Percentiles rank a stretch among this genome's conserved stretches.
Evolutionary conservation across 2,888 invertebrate genomes (phyloP).

Genomic region (Ennomos fuscantarius): DNA sequence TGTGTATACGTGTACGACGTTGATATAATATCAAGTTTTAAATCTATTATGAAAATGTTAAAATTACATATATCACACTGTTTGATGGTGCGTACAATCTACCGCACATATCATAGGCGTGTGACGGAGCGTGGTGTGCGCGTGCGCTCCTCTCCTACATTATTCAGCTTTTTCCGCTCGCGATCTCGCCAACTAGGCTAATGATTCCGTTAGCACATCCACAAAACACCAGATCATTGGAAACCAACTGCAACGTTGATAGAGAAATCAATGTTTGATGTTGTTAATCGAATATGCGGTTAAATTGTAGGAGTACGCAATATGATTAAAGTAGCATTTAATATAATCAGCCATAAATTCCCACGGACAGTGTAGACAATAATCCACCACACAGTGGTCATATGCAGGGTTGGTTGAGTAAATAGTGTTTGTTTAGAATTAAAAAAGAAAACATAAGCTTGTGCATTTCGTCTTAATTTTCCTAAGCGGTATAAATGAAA

Average conservation of each 20-base stretch:
- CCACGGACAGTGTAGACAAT: too few relatives aligned
- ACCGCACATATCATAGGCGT: constrained; percentile 25
- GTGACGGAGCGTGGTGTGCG: constrained; percentile 44
- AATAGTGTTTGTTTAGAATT: too few relatives aligned
- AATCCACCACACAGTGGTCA: too few relatives aligned
- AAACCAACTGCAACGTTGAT: constrained; percentile 68
- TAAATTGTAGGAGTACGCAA: constrained; percentile 8
- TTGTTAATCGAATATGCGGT: constrained; percentile 32
- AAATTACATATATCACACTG: constrained; percentile 22
- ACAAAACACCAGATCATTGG: constrained; percentile 75
- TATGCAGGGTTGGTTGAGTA: too few relatives aligned
- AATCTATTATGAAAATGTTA: neutral
- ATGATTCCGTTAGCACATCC: constrained; percentile 81
- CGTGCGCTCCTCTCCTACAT: constrained; percentile 57
- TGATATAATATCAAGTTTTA: neutral
- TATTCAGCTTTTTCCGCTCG: constrained; percentile 78
- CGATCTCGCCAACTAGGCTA: constrained; percentile 75
- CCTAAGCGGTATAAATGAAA: neutral
- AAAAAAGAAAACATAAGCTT: too few relatives aligned
- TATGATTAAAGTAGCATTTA: neutral
- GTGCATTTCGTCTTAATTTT: too few relatives aligned
- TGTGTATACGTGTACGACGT: too few relatives aligned
- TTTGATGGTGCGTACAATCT: constrained; percentile 47
- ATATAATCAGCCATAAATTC: neutral
- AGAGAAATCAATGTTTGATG: constrained; percentile 49